phyloP scores from a whole-genome alignment of 1,140 invertebrate species.

The Diploscapter pachys region DNA sequence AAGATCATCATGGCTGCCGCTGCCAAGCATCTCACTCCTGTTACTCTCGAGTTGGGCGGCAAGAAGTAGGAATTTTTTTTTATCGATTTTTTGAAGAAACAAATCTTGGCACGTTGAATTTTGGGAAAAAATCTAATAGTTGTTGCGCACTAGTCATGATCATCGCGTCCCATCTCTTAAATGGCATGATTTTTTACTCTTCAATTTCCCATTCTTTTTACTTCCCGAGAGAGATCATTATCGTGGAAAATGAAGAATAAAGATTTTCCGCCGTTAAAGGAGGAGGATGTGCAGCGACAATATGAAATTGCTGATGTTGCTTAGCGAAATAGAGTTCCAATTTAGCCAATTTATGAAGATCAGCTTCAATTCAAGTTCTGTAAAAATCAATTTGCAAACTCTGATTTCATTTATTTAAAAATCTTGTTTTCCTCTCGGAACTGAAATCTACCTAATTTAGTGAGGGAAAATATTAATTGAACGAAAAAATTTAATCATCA shows the following conservation, averaged over 20 bases:
- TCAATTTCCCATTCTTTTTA: background rate
- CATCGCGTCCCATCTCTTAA: background rate
- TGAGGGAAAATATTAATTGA: background rate
- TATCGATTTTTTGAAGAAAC: background rate
- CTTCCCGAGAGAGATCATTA: no score
- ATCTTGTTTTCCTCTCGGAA: background rate
- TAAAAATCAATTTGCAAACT: no score
- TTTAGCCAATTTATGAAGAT: background rate
- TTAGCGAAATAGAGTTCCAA: background rate
- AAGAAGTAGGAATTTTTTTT: slow-evolving; percentile 65
- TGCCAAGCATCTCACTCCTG: slow-evolving; percentile 85
- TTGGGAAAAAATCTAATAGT: no score
- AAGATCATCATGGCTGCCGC: slow-evolving; percentile 83
- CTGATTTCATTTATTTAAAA: no score
- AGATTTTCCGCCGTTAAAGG: no score
- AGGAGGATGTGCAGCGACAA: no score
- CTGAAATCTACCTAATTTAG: background rate
- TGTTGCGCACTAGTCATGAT: background rate
- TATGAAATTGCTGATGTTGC: no score
- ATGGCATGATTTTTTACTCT: background rate
- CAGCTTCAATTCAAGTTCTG: no score
- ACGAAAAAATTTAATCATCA: background rate
- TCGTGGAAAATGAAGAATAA: no score
- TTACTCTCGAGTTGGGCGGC: slow-evolving; percentile 88
- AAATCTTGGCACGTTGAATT: no score